phyloP scores from a whole-genome alignment of 2,113 vertebrate genomes.

The Trachemys scripta region DNA sequence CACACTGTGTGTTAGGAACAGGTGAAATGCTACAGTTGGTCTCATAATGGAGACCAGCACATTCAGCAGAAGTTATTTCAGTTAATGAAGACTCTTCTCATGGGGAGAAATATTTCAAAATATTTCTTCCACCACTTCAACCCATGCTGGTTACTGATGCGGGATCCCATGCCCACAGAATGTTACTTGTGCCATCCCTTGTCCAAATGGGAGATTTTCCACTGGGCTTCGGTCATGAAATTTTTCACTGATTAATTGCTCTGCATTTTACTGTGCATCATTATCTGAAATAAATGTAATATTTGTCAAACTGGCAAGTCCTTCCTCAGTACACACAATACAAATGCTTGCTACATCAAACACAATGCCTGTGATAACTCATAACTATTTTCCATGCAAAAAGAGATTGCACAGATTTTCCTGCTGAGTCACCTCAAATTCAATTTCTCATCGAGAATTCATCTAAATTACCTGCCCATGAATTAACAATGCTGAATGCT shows the following conservation, averaged over 20 bases:
- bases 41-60: not conserved
- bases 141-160: not conserved
- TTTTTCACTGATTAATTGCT: constrained; percentile 28
- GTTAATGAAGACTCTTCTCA: not conserved
- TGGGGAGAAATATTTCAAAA: not conserved
- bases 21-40: not conserved
- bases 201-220: rapidly evolving
- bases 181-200: not conserved
- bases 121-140: not conserved
- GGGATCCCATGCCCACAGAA: not conserved
- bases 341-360: not conserved
- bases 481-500: constrained; percentile 71
- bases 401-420: constrained; percentile 57
- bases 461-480: constrained; percentile 58
- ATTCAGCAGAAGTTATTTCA: not conserved
- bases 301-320: not conserved
- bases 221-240: not conserved
- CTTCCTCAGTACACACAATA: not conserved
- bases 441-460: constrained; percentile 71
- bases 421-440: constrained; percentile 69
- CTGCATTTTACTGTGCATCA: constrained; percentile 1
- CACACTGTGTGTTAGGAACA: rapidly evolving
- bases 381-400: constrained; percentile 47
- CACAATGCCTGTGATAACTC: not conserved
- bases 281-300: constrained; percentile 52